phyloP scores from a whole-genome alignment of 2,888 invertebrate genomes.

The Periphyllus acericola region DNA sequence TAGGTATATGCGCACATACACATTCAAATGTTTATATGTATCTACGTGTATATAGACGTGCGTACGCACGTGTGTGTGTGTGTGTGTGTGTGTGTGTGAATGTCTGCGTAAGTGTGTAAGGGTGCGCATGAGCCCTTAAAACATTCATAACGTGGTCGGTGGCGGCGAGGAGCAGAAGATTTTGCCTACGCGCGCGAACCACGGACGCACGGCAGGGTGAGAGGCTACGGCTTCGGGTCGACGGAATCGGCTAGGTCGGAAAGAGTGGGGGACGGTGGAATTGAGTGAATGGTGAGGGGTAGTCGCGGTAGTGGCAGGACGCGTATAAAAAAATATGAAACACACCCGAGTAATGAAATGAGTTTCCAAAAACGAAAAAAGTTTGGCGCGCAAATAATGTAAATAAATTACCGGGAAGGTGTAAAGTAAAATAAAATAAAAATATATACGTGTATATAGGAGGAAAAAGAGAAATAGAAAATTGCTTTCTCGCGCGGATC shows the following conservation, averaged over 20 bases:
- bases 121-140: neutral
- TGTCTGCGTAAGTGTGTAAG: neutral
- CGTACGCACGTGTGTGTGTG: too few species aligned
- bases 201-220: too few species aligned
- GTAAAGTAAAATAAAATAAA: neutral
- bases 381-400: constrained; percentile 32
- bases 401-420: constrained; percentile 43
- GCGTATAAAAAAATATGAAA: constrained; percentile 22
- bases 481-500: constrained; percentile 19
- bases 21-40: neutral
- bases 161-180: constrained; percentile 5
- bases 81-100: too few species aligned
- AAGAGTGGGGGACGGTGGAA: neutral
- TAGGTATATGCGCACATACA: neutral
- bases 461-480: constrained; percentile 18
- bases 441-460: neutral
- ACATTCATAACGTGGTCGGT: constrained; percentile 25
- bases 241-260: neutral
- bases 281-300: too few species aligned
- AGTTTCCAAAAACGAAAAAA: constrained; percentile 43
- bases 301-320: too few species aligned
- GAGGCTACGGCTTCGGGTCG: neutral
- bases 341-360: constrained; percentile 47
- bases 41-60: too few species aligned
- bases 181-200: neutral